Evolutionary conservation across 2,888 invertebrate species (phyloP), one percentile per base, ranked within the genome.

Genomic region (Perithous albicinctus): DNA sequence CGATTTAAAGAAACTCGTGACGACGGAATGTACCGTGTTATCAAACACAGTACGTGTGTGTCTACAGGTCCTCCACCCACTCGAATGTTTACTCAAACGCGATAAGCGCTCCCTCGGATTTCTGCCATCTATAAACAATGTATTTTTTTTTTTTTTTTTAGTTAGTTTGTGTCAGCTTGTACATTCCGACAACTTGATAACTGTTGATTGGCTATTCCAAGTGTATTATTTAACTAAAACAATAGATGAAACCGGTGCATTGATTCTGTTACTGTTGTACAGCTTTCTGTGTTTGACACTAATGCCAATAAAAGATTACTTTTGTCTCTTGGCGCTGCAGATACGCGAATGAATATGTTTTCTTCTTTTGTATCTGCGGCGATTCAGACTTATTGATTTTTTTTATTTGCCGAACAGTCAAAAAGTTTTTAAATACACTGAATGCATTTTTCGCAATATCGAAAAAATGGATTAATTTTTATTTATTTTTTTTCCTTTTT

Each of bases 251-350:
- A 73, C 32, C 26, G 70, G 41, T 12, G 32, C 80, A 56, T 76
- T 56, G 59, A 80, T 80, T 70, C 48, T 41, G 12, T 4, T 26
- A 43, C 61, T 7, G 20, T 48, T 64, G 48, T 51, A 38, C 46
- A 61, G 56, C 32, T 66, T 70, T 80, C 72, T 76, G 67, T 72
- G 48, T 76, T 76, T 77, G 51, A 59, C 29, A 48, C 41, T 10
- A 6, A 20, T 18, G 38, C 29, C 20, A 35, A 74, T 20, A 56
- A 8, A 61, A 66, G n/a, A 70, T 43, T 23, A 5, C n/a, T 32
- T 18, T 59, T n/a, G n/a, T 10, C 23, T 48, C n/a, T n/a, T 35
- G 10, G 15, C n/a, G 12, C 12, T n/a, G n/a, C n/a, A n/a, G 7
- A n/a, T 38, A 20, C 12, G n/a, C 0, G 20, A 74, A 3, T 77